Conservation (phyloP, 2,888 invertebrate species). For the Uropetala carovei region DNA sequence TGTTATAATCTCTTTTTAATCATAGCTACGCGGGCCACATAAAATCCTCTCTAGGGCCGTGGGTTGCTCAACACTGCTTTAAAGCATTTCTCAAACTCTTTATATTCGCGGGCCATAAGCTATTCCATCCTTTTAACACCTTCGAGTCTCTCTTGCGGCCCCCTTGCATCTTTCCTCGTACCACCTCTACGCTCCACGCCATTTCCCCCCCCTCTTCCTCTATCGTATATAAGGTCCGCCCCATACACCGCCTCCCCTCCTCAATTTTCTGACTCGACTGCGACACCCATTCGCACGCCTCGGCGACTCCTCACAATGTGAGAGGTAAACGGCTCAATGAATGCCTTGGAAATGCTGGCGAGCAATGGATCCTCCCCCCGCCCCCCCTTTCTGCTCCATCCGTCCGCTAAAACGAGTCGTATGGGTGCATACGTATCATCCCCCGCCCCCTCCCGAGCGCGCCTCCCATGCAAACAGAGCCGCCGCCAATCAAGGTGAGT, state of each 20-base stretch:
- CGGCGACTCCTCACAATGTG: conserved; percentile 7
- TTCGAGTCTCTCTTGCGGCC: no score
- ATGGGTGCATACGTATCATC: no score
- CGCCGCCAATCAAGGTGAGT: conserved; percentile 38
- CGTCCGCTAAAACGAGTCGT: neutral
- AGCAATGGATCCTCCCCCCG: neutral
- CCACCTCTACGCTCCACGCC: neutral
- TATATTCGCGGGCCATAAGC: no score
- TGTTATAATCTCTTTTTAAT: no score
- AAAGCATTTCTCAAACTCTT: no score
- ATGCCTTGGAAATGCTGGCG: conserved; percentile 16
- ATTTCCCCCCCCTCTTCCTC: neutral
- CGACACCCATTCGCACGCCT: neutral
- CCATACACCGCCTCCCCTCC: no score
- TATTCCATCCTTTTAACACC: no score
- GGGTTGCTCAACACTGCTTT: no score
- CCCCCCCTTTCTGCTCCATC: neutral
- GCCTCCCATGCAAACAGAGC: neutral
- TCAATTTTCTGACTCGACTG: no score
- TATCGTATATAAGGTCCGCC: neutral
- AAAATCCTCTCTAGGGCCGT: no score
- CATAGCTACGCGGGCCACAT: no score
- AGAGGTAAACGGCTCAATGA: neutral
- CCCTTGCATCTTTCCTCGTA: no score
- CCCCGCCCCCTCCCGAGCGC: neutral